A percentile compares a stretch with the other conserved stretches of the same genome.
These are phyloP conservation scores for Euura lappo DNA, from an alignment of 1,140 invertebrate species.

Conservation along the genomic window DNA sequence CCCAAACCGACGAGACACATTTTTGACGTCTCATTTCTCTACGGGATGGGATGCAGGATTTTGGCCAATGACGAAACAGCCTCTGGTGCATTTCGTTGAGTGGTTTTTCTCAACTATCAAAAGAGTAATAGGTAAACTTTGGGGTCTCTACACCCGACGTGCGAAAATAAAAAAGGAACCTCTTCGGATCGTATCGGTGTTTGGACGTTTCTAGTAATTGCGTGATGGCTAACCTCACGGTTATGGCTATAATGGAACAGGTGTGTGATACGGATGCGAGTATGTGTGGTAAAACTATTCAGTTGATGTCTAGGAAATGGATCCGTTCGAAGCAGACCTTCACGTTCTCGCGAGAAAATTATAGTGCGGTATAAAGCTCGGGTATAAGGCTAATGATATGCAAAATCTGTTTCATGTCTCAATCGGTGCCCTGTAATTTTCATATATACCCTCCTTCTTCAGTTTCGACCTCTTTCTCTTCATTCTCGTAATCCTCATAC, in stretches of 20 bases:
- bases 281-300: no score
- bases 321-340: no score
- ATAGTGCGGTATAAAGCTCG: background rate
- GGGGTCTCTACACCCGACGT: background rate
- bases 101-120: no score
- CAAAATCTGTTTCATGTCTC: slow-evolving; percentile 7
- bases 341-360: background rate
- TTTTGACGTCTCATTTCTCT: background rate
- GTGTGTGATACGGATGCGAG: background rate
- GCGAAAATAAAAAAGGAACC: no score
- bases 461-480: background rate
- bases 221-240: background rate
- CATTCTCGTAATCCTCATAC: no score
- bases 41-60: no score
- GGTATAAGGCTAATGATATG: background rate
- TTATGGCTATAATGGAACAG: background rate
- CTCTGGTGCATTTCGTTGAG: no score
- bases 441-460: background rate
- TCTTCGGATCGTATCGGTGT: background rate
- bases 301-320: no score
- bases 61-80: background rate
- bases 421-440: background rate
- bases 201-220: background rate
- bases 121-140: no score
- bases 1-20: background rate